Evolutionary conservation across 2,797 vertebrate species (phyloP).

Genomic region (Craterocephalus amniculus): DNA sequence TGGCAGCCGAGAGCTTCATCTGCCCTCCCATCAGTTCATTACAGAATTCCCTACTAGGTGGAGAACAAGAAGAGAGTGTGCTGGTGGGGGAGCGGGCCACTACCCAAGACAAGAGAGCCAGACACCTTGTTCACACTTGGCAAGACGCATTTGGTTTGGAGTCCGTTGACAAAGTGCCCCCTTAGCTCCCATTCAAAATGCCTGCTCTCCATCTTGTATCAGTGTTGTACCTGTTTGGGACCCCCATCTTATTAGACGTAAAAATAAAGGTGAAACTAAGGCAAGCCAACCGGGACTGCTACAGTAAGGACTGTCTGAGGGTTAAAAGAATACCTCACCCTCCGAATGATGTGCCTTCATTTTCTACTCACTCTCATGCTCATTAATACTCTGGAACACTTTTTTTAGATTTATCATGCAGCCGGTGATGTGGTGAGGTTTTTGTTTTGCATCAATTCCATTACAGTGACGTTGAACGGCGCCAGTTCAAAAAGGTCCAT

Average conservation of each 20-base stretch:
- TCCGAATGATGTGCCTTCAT: too few relatives aligned
- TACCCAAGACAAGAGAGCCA: slow-evolving; percentile 65
- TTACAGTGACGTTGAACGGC: too few relatives aligned
- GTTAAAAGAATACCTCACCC: too few relatives aligned
- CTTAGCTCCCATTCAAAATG: slow-evolving; percentile 18
- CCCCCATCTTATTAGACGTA: slow-evolving; percentile 23
- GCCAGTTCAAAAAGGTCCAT: too few relatives aligned
- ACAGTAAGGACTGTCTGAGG: slow-evolving; percentile 5
- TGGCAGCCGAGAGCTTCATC: slow-evolving; percentile 73
- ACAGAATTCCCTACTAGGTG: slow-evolving; percentile 69
- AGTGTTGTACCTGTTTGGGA: slow-evolving; percentile 52
- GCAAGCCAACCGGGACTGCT: slow-evolving; percentile 20
- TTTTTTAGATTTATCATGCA: too few relatives aligned
- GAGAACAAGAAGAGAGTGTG: slow-evolving; percentile 62
- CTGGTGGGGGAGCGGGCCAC: slow-evolving; percentile 59
- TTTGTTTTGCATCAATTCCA: too few relatives aligned
- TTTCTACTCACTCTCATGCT: too few relatives aligned
- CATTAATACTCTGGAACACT: too few relatives aligned
- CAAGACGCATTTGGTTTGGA: slow-evolving; percentile 62
- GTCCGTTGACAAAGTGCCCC: slow-evolving; percentile 36
- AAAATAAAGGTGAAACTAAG: neutral
- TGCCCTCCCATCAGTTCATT: slow-evolving; percentile 76
- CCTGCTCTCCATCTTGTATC: slow-evolving; percentile 22
- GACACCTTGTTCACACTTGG: slow-evolving; percentile 74
- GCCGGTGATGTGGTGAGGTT: too few relatives aligned